phyloP scores from a whole-genome alignment of 23 tunicate species.

The Ascidia mentula region DNA sequence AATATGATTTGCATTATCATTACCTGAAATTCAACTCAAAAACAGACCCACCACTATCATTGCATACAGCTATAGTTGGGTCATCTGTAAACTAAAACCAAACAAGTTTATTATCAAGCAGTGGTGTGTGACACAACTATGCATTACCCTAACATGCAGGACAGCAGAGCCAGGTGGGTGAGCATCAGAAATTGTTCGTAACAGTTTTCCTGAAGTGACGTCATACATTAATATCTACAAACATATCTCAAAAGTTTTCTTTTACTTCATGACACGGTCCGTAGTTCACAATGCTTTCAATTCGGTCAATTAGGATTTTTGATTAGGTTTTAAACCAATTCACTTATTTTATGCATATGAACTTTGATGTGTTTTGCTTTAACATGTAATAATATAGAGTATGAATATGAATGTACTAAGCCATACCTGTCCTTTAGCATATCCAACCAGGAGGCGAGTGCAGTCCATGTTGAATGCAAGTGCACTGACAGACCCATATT shows the following conservation, averaged over 20 bases:
- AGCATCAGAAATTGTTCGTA: slow-evolving; percentile 87
- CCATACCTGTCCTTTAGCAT: slow-evolving; percentile 85
- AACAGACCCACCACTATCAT: slow-evolving; percentile 97
- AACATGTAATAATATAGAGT: too few species aligned
- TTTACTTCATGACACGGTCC: too few species aligned
- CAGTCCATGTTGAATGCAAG: slow-evolving; percentile 68
- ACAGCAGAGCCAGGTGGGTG: slow-evolving; percentile 93
- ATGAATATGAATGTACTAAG: too few species aligned
- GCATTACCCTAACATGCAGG: slow-evolving; percentile 74
- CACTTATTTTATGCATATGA: too few species aligned
- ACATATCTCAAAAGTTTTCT: too few species aligned
- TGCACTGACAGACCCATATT: slow-evolving; percentile 88
- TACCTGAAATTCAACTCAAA: slow-evolving; percentile 90
- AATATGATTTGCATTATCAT: neutral
- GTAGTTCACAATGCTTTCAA: too few species aligned
- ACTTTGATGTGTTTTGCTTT: too few species aligned
- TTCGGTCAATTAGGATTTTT: too few species aligned
- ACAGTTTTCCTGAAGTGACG: slow-evolving; percentile 62
- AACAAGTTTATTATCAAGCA: neutral
- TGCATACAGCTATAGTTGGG: slow-evolving; percentile 87
- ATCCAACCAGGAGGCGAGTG: slow-evolving; percentile 77
- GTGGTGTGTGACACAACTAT: neutral
- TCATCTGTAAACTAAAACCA: slow-evolving; percentile 85
- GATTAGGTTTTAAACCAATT: too few species aligned
- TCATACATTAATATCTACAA: slow-evolving; percentile 89